Evolutionary conservation across 2,113 vertebrate genomes (phyloP).

Genomic region (Salvelinus sp.): DNA sequence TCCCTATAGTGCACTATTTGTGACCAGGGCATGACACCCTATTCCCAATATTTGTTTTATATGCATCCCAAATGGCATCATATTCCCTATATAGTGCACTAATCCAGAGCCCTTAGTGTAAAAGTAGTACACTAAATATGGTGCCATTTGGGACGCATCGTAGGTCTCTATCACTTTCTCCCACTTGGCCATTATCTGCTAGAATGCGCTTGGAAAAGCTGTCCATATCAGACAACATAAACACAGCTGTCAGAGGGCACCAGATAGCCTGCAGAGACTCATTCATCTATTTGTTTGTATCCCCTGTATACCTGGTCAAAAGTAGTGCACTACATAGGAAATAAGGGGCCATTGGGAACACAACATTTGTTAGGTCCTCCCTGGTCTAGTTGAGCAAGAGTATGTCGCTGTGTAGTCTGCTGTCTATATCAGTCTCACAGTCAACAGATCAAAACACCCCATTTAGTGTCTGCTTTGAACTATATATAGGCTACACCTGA

Average conservation of each 20-base stretch:
- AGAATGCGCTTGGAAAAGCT: constrained; percentile 36
- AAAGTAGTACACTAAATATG: too few relatives aligned
- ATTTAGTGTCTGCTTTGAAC: constrained; percentile 54
- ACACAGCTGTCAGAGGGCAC: constrained; percentile 65
- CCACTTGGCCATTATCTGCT: constrained; percentile 31
- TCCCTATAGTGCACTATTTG: too few relatives aligned
- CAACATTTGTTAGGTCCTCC: constrained; percentile 11
- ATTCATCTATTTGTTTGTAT: constrained; percentile 60
- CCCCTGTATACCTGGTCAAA: constrained; percentile 16
- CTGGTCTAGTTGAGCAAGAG: constrained; percentile 2
- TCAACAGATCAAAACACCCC: constrained; percentile 59
- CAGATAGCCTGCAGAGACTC: constrained; percentile 52
- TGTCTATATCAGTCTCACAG: constrained; percentile 31
- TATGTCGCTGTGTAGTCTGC: neutral
- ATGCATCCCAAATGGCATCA: too few relatives aligned
- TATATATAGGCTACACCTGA: constrained; percentile 27
- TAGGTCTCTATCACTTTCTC: neutral
- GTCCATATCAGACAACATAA: constrained; percentile 56
- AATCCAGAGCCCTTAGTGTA: too few relatives aligned
- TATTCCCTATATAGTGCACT: too few relatives aligned
- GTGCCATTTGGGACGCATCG: too few relatives aligned
- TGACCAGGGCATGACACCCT: too few relatives aligned
- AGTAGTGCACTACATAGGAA: constrained; percentile 17
- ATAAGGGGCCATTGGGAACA: too few relatives aligned
- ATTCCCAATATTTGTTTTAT: too few relatives aligned